Base-by-base conservation (phyloP, 2,797 vertebrate genomes). In the Anolis apletophallus region DNA sequence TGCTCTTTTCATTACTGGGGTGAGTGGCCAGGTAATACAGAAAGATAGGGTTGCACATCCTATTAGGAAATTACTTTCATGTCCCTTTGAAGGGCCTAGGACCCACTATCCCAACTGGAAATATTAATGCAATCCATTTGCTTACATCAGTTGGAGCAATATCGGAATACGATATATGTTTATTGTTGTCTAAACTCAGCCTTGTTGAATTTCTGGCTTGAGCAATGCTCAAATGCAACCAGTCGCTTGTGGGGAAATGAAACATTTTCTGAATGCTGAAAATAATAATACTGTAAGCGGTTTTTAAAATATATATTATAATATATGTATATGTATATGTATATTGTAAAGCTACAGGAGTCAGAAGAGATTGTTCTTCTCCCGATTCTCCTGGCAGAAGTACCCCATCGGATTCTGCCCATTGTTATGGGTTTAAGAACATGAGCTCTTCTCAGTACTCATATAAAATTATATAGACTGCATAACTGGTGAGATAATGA, bases 361-460 rank as follows among this genome's bases (percentile, higher is more conserved):
- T 16, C 14, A 64, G 61, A 64, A 17, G 26, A 64, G 14, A 69
- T 69, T 17, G 16, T 26, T 69, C 14, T 34, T 14, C 14, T 69
- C 14, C 67, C 34, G n/a, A 69, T 34, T 69, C 68, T 34, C n/a
- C 16, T 69, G 32, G 68, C n/a, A 34, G 32, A 69, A 16, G 6
- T 69, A 36, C 16, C 34, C 34, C 32, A 34, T 9, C 40, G n/a
- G 69, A 72, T 40, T 72, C 69, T 72, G 7, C 34, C 69, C 69
- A 72, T 72, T 72, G 55, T 34, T 74, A 68, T 7, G 17, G 80
- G 89, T 85, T 75, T 80, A 81, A 80, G 81, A 29, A 34, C 23
- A 74, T 29, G 52, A 83, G 12, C 40, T 29, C 0, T 87, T n/a
- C 59, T 67, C 68, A 73, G 29, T 76, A 77, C 57, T 59, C 14